These are phyloP conservation scores for Galerucella pusilla DNA, from an alignment of 2,888 invertebrate genomes.

Conservation along the genomic window DNA sequence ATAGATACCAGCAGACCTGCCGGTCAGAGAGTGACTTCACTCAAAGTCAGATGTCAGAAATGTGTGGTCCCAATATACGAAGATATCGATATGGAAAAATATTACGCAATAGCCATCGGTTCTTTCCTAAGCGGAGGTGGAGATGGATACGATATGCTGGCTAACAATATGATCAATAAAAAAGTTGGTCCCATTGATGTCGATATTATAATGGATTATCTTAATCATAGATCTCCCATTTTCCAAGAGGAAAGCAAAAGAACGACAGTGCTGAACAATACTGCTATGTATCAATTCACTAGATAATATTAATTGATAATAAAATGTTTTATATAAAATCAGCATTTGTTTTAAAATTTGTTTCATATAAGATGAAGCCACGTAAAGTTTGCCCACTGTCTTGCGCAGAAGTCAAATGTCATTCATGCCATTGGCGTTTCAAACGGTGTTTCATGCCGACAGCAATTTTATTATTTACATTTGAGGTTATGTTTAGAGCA, in stretches of 20 bases:
- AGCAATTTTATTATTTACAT: no score
- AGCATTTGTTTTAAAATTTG: no score
- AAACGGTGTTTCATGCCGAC: no score
- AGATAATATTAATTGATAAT: neutral
- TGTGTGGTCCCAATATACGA: constrained; percentile 75
- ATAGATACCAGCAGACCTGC: constrained; percentile 72
- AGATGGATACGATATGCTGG: constrained; percentile 72
- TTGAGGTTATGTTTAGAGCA: no score
- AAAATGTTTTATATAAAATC: neutral
- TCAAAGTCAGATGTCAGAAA: constrained; percentile 70
- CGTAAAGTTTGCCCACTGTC: no score
- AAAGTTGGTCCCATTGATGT: constrained; percentile 68
- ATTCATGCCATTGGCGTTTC: no score
- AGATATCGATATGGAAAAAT: constrained; percentile 68
- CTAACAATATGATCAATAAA: constrained; percentile 67
- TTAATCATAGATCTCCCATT: constrained; percentile 67
- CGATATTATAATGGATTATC: constrained; percentile 68
- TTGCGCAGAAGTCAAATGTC: no score
- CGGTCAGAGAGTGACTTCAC: constrained; percentile 71
- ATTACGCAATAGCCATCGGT: constrained; percentile 73
- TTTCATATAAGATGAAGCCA: no score
- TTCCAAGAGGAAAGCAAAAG: constrained; percentile 69
- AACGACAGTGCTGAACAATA: constrained; percentile 53
- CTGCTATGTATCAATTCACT: neutral
- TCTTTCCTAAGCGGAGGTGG: constrained; percentile 76